A percentile compares a stretch with the other conserved stretches of the same genome.
Conservation (phyloP, 2,113 vertebrate species). For the Furnarius figulus region DNA sequence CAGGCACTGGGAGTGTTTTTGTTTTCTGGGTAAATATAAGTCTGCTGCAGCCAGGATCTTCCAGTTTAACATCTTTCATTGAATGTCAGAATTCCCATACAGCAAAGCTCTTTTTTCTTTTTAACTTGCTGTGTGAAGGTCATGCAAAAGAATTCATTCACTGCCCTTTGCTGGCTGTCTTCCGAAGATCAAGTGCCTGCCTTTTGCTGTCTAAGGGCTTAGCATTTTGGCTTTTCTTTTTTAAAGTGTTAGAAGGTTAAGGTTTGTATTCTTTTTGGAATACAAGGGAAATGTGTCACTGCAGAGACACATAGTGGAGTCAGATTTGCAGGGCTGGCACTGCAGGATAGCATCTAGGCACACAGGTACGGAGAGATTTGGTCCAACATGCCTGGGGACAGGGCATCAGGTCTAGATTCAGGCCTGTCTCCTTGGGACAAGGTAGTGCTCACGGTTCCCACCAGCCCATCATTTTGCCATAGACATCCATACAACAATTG, state of each 20-base stretch:
- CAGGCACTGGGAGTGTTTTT: not conserved
- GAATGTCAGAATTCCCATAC: not conserved
- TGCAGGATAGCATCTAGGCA: not conserved
- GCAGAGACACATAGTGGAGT: not conserved
- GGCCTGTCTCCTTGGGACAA: not conserved
- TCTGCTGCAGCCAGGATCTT: not conserved
- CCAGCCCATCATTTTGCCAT: not conserved
- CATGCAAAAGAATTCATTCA: not conserved
- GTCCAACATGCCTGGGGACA: fast-evolving
- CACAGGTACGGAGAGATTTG: not conserved
- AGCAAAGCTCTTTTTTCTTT: not conserved
- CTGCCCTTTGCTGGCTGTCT: not conserved
- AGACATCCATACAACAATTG: fast-evolving
- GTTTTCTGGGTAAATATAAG: not conserved
- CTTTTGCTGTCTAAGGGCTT: not conserved
- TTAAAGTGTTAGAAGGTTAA: not conserved
- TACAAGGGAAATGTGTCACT: not conserved
- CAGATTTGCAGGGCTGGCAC: not conserved
- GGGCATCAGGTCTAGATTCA: not conserved
- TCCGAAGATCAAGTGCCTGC: not conserved
- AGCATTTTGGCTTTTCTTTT: not conserved
- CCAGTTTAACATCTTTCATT: not conserved
- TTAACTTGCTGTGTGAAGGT: not conserved
- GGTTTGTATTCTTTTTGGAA: not conserved
- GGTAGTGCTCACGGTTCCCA: fast-evolving